Base-by-base conservation (phyloP, 2,797 vertebrate species). In the Cossypha niveicapilla region DNA sequence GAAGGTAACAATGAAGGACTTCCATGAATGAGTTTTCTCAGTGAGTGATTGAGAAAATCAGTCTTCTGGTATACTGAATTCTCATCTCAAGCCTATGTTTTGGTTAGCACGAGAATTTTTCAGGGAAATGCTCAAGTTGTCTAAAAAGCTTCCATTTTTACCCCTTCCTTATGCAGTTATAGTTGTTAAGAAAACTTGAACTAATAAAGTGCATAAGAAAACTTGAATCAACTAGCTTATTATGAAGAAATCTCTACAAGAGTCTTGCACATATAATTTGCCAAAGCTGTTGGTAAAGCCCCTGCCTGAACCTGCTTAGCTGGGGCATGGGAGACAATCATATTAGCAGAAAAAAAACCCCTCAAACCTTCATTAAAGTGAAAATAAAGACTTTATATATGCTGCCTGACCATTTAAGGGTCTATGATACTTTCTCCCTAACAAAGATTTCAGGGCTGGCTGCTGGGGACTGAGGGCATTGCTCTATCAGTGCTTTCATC, bases 231-330 rank as follows among this genome's bases (percentile, higher is more conserved):
- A 30, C 16, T 21, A 60, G 16, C 6, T 61, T 60, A n/a, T 27
- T 53, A 8, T 34, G 53, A 48, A 60, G 28, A 48, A 77, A 32
- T 61, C 28, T 48, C 50, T 6, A 9, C 7, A 67, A 35, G 30
- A 44, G 13, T n/a, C 50, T 74, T 71, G 25, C 53, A 30, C 3
- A 2, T 35, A 3, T 6, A 32, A 47, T 41, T 74, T 83, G 7
- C 58, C 28, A 30, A 17, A 84, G 34, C 13, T 39, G 42, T 8
- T 30, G 25, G 27, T 42, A 42, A 34, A 42, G 24, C 3, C 27
- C 1, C 17, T 3, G 0, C 18, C 32, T 65, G 32, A 45, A 50
- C 19, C 35, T 66, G 8, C 25, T 37, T 70, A 41, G 8, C 24
- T 74, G 30, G 6, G 6, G 2, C 15, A 18, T 19, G 17, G 17